These are phyloP conservation scores for Mico argentatus DNA, from an alignment of 2,797 vertebrate genomes.

Conservation along the genomic window DNA sequence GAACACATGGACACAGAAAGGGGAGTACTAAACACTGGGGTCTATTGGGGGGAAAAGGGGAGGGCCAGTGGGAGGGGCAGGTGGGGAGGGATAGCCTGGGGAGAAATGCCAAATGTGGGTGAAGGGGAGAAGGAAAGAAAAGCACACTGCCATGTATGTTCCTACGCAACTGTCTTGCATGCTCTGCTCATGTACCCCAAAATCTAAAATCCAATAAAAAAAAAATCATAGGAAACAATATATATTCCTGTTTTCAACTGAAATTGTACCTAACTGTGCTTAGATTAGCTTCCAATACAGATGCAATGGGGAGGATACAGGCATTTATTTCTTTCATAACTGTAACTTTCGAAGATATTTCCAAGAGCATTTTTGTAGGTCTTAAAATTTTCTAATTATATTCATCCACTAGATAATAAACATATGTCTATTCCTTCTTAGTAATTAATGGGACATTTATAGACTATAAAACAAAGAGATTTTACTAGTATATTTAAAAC, in stretches of 20 bases:
- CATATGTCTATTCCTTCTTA: not conserved
- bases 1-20: too few relatives aligned
- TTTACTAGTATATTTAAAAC: not conserved
- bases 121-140: too few relatives aligned
- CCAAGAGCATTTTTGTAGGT: conserved; percentile 45
- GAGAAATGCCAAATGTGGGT: too few relatives aligned
- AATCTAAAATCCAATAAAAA: not conserved
- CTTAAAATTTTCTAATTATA: not conserved
- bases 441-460: not conserved
- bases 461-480: not conserved
- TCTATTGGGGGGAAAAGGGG: too few relatives aligned
- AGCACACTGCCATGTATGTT: too few relatives aligned
- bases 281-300: not conserved
- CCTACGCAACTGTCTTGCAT: too few relatives aligned
- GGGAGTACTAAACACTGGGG: too few relatives aligned
- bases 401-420: not conserved
- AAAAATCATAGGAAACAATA: not conserved
- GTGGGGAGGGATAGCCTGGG: too few relatives aligned
- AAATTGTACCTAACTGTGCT: not conserved
- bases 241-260: not conserved
- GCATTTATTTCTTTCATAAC: not conserved
- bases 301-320: not conserved
- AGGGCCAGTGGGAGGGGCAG: too few relatives aligned
- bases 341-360: not conserved
- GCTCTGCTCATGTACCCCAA: too few relatives aligned